Evolutionary conservation across 2,888 invertebrate species (phyloP).

Genomic region (Ennomos fuscantarius): DNA sequence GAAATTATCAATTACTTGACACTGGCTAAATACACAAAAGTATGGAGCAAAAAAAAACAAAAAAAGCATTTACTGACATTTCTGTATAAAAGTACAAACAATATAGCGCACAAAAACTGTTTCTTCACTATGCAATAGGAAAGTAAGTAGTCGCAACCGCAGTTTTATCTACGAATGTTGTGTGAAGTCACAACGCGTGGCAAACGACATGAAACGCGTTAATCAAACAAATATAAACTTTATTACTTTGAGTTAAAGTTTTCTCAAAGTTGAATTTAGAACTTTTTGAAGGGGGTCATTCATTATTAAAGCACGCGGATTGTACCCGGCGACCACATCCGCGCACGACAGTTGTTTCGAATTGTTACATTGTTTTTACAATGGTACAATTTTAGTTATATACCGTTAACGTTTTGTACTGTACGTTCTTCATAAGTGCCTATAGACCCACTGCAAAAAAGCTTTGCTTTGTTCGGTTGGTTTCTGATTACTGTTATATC

Average conservation of each 20-base stretch:
- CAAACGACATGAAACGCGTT: conserved; percentile 24
- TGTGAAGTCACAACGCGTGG: conserved; percentile 42
- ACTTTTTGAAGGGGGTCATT: conserved; percentile 9
- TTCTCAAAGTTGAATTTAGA: conserved; percentile 12
- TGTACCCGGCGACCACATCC: conserved; percentile 52
- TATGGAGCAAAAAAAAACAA: too few relatives aligned
- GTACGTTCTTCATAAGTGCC: neutral
- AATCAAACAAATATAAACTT: conserved; percentile 33
- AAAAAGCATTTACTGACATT: too few relatives aligned
- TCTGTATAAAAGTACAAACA: conserved; percentile 14
- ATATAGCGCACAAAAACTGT: conserved; percentile 23
- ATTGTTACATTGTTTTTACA: conserved; percentile 26
- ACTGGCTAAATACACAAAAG: too few relatives aligned
- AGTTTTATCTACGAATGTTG: conserved; percentile 50
- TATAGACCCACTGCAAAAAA: neutral
- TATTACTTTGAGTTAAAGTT: conserved; percentile 26
- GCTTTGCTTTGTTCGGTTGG: neutral
- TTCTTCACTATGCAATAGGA: conserved; percentile 50
- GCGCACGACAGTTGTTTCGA: conserved; percentile 40
- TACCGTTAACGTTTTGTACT: conserved; percentile 9
- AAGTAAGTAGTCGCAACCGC: conserved; percentile 51
- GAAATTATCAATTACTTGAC: too few relatives aligned
- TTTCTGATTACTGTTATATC: too few relatives aligned
- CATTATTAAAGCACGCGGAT: conserved; percentile 28
- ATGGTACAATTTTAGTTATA: conserved; percentile 8